Evolutionary conservation across 2,888 invertebrate species (phyloP), one percentile per base, ranked within the genome.

Genomic region (Ecdyonurus torrentis): DNA sequence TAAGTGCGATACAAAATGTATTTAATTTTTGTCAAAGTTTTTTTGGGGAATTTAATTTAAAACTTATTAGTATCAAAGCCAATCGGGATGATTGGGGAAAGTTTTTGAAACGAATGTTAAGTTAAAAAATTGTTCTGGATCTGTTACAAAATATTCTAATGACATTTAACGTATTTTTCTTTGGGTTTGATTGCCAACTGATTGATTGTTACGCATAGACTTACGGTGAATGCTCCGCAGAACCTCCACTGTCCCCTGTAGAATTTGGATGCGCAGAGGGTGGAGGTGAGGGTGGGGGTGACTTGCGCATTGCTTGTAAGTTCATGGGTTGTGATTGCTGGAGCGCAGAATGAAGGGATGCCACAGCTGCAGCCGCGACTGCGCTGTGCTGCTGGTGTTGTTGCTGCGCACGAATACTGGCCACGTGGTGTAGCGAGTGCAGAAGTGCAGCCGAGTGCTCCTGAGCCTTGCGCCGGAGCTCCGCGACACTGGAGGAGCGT

Each of bases 381-480:
- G 52, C 23, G 58, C 23, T 58, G 37, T 37, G 23, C 52, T 63
- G 63, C 52, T 59, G 59, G 19, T 82, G 82, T 18, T 84, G 79
- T 23, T 83, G 82, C 55, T 55, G 55, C 19, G 55, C 55, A 7
- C 55, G n/a, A 71, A 78, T 77, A 77, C 80, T 80, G 74, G 83
- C 77, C 75, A 78, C 74, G 71, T 78, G 82, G 69, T 88, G 87
- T 60, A 89, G 75, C 52, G 85, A 84, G 72, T 89, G 88, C 61
- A 89, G 75, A 23, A 91, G 76, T 0, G 94, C 93, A 1, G 95
- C 94, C 1, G 93, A 91, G 74, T 96, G 95, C 72, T 96, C 95
- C 74, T 95, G 91, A 1, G 95, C 95, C 73, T 94, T 93, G 62
- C 95, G 83, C 5, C 95, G 80, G 58, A 96, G 79, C 70, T 95